These are phyloP conservation scores for Acleris holmiana DNA, from an alignment of 2,888 invertebrate genomes.

Conservation along the genomic window DNA sequence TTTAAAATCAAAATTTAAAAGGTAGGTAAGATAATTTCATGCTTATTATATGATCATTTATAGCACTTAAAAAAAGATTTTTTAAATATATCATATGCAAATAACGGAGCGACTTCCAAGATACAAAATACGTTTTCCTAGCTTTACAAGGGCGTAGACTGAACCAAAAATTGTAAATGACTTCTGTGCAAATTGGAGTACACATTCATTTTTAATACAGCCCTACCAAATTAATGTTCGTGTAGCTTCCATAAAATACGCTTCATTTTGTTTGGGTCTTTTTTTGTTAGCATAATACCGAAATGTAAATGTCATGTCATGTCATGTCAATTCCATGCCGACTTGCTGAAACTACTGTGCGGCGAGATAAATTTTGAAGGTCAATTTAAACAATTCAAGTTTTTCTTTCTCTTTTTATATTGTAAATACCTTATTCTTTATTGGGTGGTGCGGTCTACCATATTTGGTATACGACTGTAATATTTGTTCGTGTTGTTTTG, in stretches of 20 bases:
- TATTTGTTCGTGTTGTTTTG: slow-evolving; percentile 15
- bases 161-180: background rate
- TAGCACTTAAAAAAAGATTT: too few relatives aligned
- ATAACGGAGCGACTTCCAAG: too few relatives aligned
- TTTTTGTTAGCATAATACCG: slow-evolving; percentile 2
- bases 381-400: slow-evolving; percentile 13
- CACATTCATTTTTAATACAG: background rate
- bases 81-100: too few relatives aligned
- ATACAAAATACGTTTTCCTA: too few relatives aligned
- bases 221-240: background rate
- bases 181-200: slow-evolving; percentile 9
- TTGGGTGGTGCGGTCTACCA: background rate
- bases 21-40: too few relatives aligned
- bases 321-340: slow-evolving; percentile 33
- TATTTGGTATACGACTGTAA: background rate
- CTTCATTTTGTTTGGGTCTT: background rate
- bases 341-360: slow-evolving; percentile 27
- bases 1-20: too few relatives aligned
- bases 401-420: slow-evolving; percentile 12
- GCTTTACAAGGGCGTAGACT: too few relatives aligned
- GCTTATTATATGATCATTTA: too few relatives aligned
- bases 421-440: background rate
- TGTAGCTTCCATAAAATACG: too few relatives aligned
- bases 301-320: background rate
- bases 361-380: slow-evolving; percentile 23